A percentile compares a stretch with the other conserved stretches of the same genome.
Evolutionary conservation across 2,888 invertebrate genomes (phyloP).

Genomic region (Drosophila mulleri): DNA sequence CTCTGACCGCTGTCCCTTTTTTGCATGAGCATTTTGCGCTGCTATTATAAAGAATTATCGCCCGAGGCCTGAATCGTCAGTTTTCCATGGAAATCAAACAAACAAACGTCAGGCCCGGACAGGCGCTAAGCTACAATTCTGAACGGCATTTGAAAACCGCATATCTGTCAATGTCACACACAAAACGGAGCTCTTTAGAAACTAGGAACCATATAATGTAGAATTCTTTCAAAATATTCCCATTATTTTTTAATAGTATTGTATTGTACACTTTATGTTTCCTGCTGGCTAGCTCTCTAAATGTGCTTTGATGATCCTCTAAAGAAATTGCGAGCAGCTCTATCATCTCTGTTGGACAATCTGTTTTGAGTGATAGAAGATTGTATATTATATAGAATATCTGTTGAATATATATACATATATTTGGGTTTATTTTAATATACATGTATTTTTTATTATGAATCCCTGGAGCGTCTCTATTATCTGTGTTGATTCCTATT

Average conservation of each 20-base stretch:
- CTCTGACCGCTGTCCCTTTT: constrained; percentile 50
- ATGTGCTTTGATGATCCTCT: background rate
- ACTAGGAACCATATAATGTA: background rate
- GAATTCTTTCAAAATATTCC: background rate
- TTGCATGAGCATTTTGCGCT: constrained; percentile 63
- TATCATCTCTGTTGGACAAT: too few species aligned
- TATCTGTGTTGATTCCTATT: too few species aligned
- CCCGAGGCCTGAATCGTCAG: constrained; percentile 46
- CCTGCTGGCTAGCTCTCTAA: too few species aligned
- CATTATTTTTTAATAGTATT: background rate
- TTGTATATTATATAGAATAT: too few species aligned
- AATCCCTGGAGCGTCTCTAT: too few species aligned
- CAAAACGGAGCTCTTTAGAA: background rate
- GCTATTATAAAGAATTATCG: constrained; percentile 78
- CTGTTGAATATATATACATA: too few species aligned
- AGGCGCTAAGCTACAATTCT: constrained; percentile 21
- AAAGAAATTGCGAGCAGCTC: background rate
- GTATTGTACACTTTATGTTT: background rate
- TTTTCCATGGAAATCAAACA: constrained; percentile 72
- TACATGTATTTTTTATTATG: too few species aligned
- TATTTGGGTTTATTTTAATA: too few species aligned
- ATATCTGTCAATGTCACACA: constrained; percentile 27
- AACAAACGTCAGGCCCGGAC: constrained; percentile 59
- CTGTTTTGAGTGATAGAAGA: too few species aligned
- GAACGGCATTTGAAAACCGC: constrained; percentile 23